Evolutionary conservation across 2,113 vertebrate genomes (phyloP).

Genomic region (Rhabdornis inornatus): DNA sequence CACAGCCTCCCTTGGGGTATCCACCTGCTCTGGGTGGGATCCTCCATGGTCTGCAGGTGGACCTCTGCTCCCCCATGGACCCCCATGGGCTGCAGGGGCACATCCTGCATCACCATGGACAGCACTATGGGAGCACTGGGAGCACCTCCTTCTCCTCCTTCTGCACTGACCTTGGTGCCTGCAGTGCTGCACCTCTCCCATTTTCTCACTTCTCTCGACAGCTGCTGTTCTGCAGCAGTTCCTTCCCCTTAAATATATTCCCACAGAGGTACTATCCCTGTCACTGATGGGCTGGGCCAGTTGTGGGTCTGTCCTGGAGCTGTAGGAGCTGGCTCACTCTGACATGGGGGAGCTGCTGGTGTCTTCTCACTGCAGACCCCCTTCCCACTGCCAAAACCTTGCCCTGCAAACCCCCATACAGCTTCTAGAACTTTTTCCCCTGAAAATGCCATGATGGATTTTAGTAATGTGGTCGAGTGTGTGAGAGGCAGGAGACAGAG

Average conservation of each 20-base stretch:
- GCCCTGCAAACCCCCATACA: background rate
- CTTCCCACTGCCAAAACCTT: background rate
- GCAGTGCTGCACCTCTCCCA: background rate
- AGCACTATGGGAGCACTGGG: rapidly evolving
- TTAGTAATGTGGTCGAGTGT: rapidly evolving
- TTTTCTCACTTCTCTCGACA: background rate
- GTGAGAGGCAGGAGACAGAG: background rate
- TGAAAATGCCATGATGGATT: background rate
- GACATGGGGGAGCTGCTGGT: background rate
- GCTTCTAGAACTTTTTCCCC: background rate
- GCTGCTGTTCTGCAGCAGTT: background rate
- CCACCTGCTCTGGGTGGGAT: background rate
- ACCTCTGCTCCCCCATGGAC: background rate
- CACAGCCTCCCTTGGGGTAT: background rate
- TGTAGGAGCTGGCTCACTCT: background rate
- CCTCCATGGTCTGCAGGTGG: background rate
- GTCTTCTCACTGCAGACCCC: background rate
- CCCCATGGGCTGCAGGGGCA: background rate
- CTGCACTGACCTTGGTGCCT: background rate
- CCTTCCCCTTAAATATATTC: background rate
- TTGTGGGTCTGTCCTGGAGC: background rate
- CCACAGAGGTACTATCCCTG: rapidly evolving
- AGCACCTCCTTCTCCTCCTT: background rate
- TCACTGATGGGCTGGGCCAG: rapidly evolving
- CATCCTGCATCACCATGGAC: background rate